Evolutionary conservation across 2,888 invertebrate species (phyloP), one percentile per base, ranked within the genome.

Genomic region (Lacanobia wlatinum): DNA sequence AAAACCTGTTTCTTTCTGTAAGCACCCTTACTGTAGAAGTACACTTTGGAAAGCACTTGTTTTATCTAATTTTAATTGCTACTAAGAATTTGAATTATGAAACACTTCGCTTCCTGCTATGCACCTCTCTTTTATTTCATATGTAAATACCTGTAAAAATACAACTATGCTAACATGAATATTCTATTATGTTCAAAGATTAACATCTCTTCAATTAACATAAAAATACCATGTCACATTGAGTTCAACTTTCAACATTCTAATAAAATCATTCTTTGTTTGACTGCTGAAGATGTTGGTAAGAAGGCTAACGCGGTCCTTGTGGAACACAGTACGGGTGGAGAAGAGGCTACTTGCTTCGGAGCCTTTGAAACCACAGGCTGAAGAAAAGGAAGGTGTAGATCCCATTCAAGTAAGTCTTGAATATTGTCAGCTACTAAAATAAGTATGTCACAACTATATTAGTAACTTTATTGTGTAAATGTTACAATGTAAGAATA

Each of bases 281-380:
- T n/a, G n/a, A 21, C 58, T 70, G 23, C 70, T 38, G 46, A 94
- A 94, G 92, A 96, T 96, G 94, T 91, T 96, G 79, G 93, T 92
- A 40, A 91, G 96, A 62, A 91, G 91, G 62, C 73, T 95, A 46
- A 89, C 92, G 16, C 89, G 94, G 73, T 87, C 91, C 40, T 83
- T 96, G 53, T 95, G 95, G 95, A 93, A 90, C 73, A 86, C 91
- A 2, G 80, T 93, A 28, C 85, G 89, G 7, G 64, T 92, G 56
- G 92, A 94, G 74, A 92, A 87, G 65, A 91, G 95, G 71, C 90
- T 92, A 40, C 82, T 96, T n/a, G 91, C 95, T 6, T 91, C 96
- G 0, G 93, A 96, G 52, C 93, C 94, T 28, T 73, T 86, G 2
- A 94, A 93, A 78, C 92, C 94, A 16, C 89, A 90, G 63, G 87